A percentile compares a stretch with the other conserved stretches of the same genome.
These are phyloP conservation scores for Neolamprologus kungweensis DNA, from an alignment of 2,113 vertebrate genomes.

Conservation along the genomic window DNA sequence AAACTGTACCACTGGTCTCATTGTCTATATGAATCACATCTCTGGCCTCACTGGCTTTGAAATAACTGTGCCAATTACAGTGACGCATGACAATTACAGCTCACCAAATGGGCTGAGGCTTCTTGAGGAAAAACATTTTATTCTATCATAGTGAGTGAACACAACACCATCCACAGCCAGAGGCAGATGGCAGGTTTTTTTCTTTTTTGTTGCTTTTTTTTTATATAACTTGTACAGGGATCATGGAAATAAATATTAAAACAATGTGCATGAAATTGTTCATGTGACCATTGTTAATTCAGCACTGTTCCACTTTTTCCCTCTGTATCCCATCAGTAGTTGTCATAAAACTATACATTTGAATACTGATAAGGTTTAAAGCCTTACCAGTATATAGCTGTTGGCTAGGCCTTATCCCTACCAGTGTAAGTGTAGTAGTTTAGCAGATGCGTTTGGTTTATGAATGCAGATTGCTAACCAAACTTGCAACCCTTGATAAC, in stretches of 20 bases:
- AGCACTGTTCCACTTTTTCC: background rate
- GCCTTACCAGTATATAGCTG: background rate
- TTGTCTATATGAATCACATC: background rate
- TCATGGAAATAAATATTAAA: background rate
- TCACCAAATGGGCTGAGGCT: background rate
- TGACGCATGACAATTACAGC: background rate
- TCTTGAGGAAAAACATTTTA: background rate
- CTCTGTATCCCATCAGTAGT: background rate
- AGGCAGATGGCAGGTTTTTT: background rate
- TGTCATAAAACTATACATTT: background rate
- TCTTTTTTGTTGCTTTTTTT: background rate
- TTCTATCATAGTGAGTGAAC: background rate
- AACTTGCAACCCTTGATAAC: background rate
- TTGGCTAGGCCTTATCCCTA: background rate
- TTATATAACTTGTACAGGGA: background rate
- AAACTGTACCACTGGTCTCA: background rate
- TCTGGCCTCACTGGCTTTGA: background rate
- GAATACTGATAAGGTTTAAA: background rate
- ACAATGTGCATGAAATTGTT: background rate
- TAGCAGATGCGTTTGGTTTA: background rate
- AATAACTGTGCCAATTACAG: background rate
- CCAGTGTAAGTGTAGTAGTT: background rate
- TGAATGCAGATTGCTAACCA: background rate
- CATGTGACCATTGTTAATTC: background rate
- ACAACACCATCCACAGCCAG: background rate